Base-by-base conservation (phyloP, 2,888 invertebrate species). In the Heliconius erato region DNA sequence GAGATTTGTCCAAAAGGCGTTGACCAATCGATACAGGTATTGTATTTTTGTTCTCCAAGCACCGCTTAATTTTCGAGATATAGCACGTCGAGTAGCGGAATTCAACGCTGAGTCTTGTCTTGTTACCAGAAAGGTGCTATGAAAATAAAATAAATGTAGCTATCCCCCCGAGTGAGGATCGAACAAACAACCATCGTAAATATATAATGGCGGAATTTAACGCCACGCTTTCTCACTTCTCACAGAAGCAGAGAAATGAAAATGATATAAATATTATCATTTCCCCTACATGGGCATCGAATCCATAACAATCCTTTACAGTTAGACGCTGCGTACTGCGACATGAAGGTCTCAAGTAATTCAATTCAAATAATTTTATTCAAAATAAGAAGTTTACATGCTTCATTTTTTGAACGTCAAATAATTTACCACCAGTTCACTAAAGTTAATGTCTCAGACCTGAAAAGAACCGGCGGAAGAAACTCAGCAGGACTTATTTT, bases 11-110 rank as follows among this genome's bases (percentile, higher is more conserved):
- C 88, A 89, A 69, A 92, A 91, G 87, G 87, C 87, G 86, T 90
- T 85, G 94, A 94, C 85, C 90, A 91, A 79, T 89, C 93, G 79
- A 90, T 94, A 90, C 94, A 94, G 94, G 94, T 94, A 81, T 59
- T 23, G 59, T 59, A 23, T 49, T 49, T 16, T 49, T 16, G 1
- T 49, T 49, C 19, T 5, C 49, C 19, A 49, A 16, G 6, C 19
- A 49, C 19, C 49, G 5, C 14, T 49, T 16, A 59, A 59, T 23
- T 59, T 59, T n/a, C 11, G n/a, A 23, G n/a, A 63, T 12, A 12
- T 63, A n/a, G 3, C 23, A 11, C n/a, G 63, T 63, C 3, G 11
- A 63, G n/a, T 63, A 3, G 63, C n/a, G n/a, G 3, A 63, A 63
- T n/a, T n/a, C n/a, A 9, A 63, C n/a, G n/a, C n/a, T 12, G n/a